Evolutionary conservation across 2,888 invertebrate species (phyloP).

Genomic region (Gymnoscelis rufifasciata): DNA sequence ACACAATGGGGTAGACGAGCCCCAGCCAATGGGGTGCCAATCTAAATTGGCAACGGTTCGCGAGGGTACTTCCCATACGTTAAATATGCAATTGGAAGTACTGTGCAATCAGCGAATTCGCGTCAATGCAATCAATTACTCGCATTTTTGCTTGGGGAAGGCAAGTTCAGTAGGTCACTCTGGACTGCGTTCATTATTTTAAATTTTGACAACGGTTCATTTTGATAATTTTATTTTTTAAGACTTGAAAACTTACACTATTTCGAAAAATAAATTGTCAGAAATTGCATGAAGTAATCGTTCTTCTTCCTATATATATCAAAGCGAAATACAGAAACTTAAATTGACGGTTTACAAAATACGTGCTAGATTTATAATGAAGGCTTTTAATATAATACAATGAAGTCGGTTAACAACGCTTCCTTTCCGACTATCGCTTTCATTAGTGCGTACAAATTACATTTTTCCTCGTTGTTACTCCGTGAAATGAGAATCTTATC

Average conservation of each 20-base stretch:
- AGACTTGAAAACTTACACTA: too few relatives aligned
- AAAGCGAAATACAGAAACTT: too few relatives aligned
- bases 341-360: too few relatives aligned
- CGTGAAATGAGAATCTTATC: conserved; percentile 48
- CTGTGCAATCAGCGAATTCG: conserved; percentile 73
- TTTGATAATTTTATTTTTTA: too few relatives aligned
- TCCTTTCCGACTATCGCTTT: conserved; percentile 11
- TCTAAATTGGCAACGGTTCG: conserved; percentile 71
- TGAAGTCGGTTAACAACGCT: background rate
- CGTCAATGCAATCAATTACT: conserved; percentile 73
- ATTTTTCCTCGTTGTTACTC: conserved; percentile 24
- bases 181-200: too few relatives aligned
- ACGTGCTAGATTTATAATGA: too few relatives aligned
- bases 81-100: conserved; percentile 74
- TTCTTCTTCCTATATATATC: too few relatives aligned
- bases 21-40: conserved; percentile 43
- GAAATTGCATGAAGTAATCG: too few relatives aligned
- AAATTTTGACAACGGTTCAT: too few relatives aligned
- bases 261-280: too few relatives aligned
- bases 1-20: conserved; percentile 55
- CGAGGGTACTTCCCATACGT: conserved; percentile 71
- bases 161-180: conserved; percentile 61
- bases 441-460: conserved; percentile 38
- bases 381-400: too few relatives aligned
- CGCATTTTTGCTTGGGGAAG: conserved; percentile 58